These are phyloP conservation scores for Chelonus formosanus DNA, from an alignment of 2,888 invertebrate species.

Conservation along the genomic window DNA sequence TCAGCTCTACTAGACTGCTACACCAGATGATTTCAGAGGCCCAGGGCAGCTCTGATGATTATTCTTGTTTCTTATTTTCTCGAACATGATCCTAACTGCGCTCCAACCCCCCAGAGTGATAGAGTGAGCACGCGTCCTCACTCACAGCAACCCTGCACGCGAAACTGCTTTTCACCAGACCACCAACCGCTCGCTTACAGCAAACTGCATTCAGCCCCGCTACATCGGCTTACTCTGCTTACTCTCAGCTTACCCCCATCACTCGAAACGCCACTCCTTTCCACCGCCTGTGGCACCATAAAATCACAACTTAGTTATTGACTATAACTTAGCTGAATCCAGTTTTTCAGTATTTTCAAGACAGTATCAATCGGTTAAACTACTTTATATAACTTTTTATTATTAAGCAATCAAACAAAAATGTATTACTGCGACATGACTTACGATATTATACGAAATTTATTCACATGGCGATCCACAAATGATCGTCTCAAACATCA, in stretches of 20 bases:
- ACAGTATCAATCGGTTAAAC: constrained; percentile 1
- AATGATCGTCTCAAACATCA: constrained; percentile 6
- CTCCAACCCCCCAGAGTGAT: too few species aligned
- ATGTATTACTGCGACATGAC: background rate
- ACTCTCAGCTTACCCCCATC: constrained; percentile 64
- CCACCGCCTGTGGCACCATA: constrained; percentile 66
- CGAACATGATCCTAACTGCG: background rate
- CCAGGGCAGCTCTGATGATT: constrained; percentile 6
- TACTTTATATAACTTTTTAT: constrained; percentile 20
- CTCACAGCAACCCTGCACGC: constrained; percentile 35
- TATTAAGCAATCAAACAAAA: background rate
- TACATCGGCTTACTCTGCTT: constrained; percentile 60
- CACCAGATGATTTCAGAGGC: background rate
- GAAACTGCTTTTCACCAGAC: constrained; percentile 53
- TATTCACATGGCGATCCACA: background rate
- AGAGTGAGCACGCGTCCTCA: background rate
- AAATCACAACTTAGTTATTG: constrained; percentile 64
- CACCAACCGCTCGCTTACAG: constrained; percentile 57
- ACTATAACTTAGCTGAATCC: constrained; percentile 51
- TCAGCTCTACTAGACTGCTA: constrained; percentile 4
- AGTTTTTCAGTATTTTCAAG: constrained; percentile 36
- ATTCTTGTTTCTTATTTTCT: background rate
- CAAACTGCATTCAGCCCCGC: constrained; percentile 63
- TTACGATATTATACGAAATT: background rate
- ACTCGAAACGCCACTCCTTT: constrained; percentile 64